Evolutionary conservation across 2,113 vertebrate genomes (phyloP), one percentile per base, ranked within the genome.

Genomic region (Istiophorus platypterus): DNA sequence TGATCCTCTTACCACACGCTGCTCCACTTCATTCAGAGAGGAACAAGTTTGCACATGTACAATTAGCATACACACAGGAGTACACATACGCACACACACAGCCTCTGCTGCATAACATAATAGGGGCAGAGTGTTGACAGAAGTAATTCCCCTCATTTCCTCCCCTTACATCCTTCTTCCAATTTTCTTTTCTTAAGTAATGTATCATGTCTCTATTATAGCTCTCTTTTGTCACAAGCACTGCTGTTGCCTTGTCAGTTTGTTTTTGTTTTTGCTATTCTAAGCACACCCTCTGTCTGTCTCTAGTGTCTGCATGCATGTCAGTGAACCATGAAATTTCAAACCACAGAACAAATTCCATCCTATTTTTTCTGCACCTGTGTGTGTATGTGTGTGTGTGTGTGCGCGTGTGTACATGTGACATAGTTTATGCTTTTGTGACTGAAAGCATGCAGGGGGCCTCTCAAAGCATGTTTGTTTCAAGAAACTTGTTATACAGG

Each of bases 1-100:
- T 91, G 94, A 96, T 95, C 95, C 93, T 94, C 92, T 95, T 95
- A 95, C 90, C 91, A 92, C 92, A 95, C 84, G 91, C 80, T 82
- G 72, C 89, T 88, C 75, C 87, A 54, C 88, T 95, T 91, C 90
- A 89, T 81, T 90, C 86, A 86, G 74, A 80, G 29, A 80, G 76
- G 59, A 63, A 62, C 75, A 71, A 5, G 69, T 68, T 68, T 80
- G 73, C 76, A 89, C 87, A 81, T 72, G 78, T 57, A 63, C 77
- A 77, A 45, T 52, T 59, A 52, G 63, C 58, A 69, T 37, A 74
- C 58, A 57, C 76, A 63, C 65, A 76, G 34, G 68, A 75, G 41
- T 37, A 26, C 45, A 74, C 68, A 66, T 65, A 76, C n/a, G 52
- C 41, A 74, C 67, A 69, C n/a, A 74, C 42, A 75, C 47, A 58